phyloP scores from a whole-genome alignment of 1,140 invertebrate genomes.

The Anastrepha obliqua region DNA sequence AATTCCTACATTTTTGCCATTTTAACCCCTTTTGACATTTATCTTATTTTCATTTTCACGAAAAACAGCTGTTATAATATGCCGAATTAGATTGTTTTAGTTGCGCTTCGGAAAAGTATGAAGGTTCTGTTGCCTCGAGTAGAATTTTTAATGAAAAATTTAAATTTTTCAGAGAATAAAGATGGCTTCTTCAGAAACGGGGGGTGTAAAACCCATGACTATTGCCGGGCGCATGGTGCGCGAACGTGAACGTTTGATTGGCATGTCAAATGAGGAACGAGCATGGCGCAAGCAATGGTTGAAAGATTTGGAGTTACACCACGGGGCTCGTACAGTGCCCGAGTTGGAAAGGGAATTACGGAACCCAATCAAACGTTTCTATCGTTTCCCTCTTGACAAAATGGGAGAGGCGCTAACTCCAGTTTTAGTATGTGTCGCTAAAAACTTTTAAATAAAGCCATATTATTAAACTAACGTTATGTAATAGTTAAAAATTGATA shows the following conservation, averaged over 20 bases:
- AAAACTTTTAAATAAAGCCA: too few relatives aligned
- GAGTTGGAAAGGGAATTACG: constrained; percentile 81
- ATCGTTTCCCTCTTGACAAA: constrained; percentile 82
- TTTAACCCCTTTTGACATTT: not conserved
- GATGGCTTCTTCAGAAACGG: constrained; percentile 75
- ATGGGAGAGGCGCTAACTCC: constrained; percentile 78
- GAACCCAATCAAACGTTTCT: constrained; percentile 87
- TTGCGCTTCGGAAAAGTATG: not conserved
- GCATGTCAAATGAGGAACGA: constrained; percentile 89
- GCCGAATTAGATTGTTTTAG: not conserved
- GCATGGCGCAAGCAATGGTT: constrained; percentile 88
- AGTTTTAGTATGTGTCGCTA: constrained; percentile 77
- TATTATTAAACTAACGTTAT: not conserved
- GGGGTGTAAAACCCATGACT: constrained; percentile 81
- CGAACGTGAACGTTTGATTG: constrained; percentile 85
- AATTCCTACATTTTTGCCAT: too few relatives aligned
- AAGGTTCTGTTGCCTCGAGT: not conserved
- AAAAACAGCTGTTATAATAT: not conserved
- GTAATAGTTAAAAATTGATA: constrained; percentile 20
- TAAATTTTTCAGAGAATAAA: constrained; percentile 19
- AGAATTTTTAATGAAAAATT: not conserved
- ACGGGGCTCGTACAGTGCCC: constrained; percentile 82
- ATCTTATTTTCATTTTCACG: not conserved
- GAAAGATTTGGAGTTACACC: constrained; percentile 85
- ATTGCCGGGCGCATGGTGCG: constrained; percentile 83